Evolutionary conservation across 2,888 invertebrate species (phyloP).

Genomic region (Norana najaformis): DNA sequence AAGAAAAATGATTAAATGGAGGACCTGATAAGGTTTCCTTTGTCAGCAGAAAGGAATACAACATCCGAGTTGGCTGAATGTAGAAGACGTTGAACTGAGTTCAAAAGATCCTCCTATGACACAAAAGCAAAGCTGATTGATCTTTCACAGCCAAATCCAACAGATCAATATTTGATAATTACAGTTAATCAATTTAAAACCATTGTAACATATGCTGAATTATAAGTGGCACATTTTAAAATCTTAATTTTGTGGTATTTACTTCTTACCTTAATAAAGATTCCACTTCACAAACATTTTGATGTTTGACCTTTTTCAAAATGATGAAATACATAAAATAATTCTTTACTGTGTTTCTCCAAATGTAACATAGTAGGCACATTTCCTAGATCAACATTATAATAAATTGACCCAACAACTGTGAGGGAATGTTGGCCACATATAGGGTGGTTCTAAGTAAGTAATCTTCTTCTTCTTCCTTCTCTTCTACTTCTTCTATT

Average conservation of each 20-base stretch:
- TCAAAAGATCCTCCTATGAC: constrained; percentile 14
- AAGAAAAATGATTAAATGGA: neutral
- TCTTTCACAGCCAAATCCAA: too few relatives aligned
- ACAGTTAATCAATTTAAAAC: too few relatives aligned
- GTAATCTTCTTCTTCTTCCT: neutral
- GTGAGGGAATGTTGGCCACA: neutral
- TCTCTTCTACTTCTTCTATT: neutral
- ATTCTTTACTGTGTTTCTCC: neutral
- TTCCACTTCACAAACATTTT: neutral
- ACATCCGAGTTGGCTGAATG: constrained; percentile 55
- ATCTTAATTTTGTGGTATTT: neutral
- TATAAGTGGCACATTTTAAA: neutral
- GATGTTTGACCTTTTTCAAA: neutral
- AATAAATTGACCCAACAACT: neutral
- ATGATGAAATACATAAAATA: neutral
- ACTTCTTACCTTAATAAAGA: neutral
- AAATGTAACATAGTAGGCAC: neutral
- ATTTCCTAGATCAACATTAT: too few relatives aligned
- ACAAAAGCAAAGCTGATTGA: neutral
- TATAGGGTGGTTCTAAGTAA: neutral
- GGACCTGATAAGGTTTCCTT: constrained; percentile 53
- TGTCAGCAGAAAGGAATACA: constrained; percentile 54
- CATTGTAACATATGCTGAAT: neutral
- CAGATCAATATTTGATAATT: too few relatives aligned
- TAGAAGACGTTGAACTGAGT: constrained; percentile 50